These are phyloP conservation scores for Brienomyrus brachyistius DNA, from an alignment of 2,113 vertebrate species.

Conservation along the genomic window DNA sequence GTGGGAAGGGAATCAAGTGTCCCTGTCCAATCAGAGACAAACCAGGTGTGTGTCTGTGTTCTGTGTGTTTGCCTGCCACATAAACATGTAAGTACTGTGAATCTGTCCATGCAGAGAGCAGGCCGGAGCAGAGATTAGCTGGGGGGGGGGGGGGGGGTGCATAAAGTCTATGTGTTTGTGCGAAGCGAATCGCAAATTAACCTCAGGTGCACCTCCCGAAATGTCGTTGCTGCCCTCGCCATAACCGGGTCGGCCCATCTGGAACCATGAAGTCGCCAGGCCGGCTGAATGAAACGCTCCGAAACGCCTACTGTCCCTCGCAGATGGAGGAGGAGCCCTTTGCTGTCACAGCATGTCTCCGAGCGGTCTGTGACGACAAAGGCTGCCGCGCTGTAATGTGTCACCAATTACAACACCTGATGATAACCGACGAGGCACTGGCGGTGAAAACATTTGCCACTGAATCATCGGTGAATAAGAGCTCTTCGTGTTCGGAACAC, in stretches of 20 bases:
- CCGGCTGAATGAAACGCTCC: not conserved
- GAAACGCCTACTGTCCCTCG: not conserved
- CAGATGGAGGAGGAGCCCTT: not conserved
- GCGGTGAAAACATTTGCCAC: not conserved
- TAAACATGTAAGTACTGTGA: not conserved
- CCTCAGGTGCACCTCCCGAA: not conserved
- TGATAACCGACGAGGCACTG: not conserved
- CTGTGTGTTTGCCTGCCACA: not conserved
- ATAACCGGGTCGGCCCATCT: not conserved
- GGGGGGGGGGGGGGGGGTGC: not conserved
- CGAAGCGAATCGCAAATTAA: not conserved
- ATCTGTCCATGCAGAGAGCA: not conserved
- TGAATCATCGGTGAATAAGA: constrained; percentile 11
- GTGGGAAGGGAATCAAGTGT: constrained; percentile 3
- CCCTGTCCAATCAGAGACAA: not conserved
- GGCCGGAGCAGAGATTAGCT: too few relatives aligned
- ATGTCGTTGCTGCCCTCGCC: not conserved
- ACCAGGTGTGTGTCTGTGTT: not conserved
- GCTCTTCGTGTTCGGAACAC: not conserved
- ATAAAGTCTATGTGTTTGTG: not conserved
- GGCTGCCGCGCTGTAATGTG: not conserved
- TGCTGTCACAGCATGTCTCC: not conserved
- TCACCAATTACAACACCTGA: not conserved
- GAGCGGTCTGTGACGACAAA: not conserved
- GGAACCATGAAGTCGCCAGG: not conserved